Evolutionary conservation across 2,888 invertebrate species (phyloP), one percentile per base, ranked within the genome.

Genomic region (Lysandra bellargus): DNA sequence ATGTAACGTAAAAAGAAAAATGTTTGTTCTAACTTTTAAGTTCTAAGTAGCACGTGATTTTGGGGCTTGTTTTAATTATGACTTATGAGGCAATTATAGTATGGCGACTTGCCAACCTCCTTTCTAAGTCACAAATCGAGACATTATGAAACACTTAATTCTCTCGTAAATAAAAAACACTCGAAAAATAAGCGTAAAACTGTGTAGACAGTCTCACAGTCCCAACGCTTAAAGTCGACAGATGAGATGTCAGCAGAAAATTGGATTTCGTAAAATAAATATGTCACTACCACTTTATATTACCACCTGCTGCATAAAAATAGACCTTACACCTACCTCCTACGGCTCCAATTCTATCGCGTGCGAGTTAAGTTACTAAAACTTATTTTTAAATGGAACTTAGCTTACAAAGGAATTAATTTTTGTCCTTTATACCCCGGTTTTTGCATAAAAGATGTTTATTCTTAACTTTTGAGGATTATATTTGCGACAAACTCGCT

Each of bases 231-330:
- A 93, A 94, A 94, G 94, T 89, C 92, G 94, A 94, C 94, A 94
- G 93, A 91, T 93, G 92, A 93, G 90, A 93, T 92, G 94, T 93
- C 94, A 91, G 93, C 93, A 93, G 93, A 94, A 94, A 94, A 94
- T 94, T 94, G 94, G 94, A 94, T 94, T 94, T 93, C 87, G 92
- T 91, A 93, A 93, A 94, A 94, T 94, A 94, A 94, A 94, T 93
- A 93, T 93, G 93, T 93, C 93, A 89, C 89, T 89, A 90, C 89
- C 88, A 88, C 89, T 89, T 90, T 89, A 88, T 89, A 89, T 89
- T 88, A 88, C 85, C 80, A 79, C 76, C 49, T 40, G 81, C 79
- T 81, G 69, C 12, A 61, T 81, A 61, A 89, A 87, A 87, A 81
- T 81, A 81, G 81, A 85, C 86, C 84, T 82, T 88, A 82, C 76